These are phyloP conservation scores for Caenorhabditis brenneri DNA, from an alignment of 1,140 invertebrate genomes.

Conservation along the genomic window DNA sequence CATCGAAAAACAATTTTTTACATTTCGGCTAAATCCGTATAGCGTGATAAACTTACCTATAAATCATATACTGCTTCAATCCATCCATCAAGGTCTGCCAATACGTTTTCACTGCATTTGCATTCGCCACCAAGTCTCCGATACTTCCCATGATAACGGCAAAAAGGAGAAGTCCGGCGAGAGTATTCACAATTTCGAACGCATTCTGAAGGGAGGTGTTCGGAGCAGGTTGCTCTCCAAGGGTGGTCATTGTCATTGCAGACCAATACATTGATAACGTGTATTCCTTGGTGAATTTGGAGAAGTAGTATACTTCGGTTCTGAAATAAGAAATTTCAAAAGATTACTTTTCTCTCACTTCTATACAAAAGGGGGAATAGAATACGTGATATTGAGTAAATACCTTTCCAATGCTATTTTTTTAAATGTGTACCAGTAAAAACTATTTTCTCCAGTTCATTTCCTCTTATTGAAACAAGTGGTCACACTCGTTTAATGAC, in stretches of 20 bases:
- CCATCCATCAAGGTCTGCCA: constrained; percentile 44
- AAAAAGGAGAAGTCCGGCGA: constrained; percentile 29
- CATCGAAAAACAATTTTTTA: no score
- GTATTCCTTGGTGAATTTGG: constrained; percentile 43
- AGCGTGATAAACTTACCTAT: background rate
- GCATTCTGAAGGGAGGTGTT: constrained; percentile 24
- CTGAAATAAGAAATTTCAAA: no score
- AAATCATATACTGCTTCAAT: constrained; percentile 45
- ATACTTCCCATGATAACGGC: constrained; percentile 50
- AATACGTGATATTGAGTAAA: no score
- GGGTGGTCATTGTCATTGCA: constrained; percentile 46
- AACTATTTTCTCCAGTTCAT: no score
- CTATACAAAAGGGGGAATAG: no score
- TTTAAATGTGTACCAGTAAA: no score
- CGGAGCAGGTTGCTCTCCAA: constrained; percentile 44
- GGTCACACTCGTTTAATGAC: background rate
- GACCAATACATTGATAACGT: constrained; percentile 45
- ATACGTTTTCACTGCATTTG: constrained; percentile 4
- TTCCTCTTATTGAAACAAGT: no score
- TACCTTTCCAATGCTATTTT: no score
- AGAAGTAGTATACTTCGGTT: constrained; percentile 24
- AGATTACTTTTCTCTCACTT: no score
- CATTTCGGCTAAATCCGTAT: background rate
- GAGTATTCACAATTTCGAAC: constrained; percentile 40
- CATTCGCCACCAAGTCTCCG: constrained; percentile 29